Conservation (phyloP, 1,140 invertebrate genomes). For the Drosophila pseudoananassae region DNA sequence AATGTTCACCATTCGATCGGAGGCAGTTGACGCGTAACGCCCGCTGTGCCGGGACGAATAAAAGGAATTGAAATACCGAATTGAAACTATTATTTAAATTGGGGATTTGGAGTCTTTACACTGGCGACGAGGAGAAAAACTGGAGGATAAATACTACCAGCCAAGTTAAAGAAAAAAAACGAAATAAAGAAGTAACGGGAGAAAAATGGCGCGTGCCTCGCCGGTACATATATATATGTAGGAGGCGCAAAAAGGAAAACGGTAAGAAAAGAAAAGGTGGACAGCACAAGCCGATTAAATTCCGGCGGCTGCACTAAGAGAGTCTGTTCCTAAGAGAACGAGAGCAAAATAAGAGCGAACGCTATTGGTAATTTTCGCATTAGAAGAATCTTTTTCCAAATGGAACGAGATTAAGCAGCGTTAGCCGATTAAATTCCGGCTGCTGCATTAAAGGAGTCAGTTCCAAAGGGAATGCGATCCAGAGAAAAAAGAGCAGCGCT, state of each 20-base stretch:
- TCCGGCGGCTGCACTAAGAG: too few relatives aligned
- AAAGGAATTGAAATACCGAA: too few relatives aligned
- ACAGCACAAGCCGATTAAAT: not conserved
- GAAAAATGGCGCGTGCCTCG: not conserved
- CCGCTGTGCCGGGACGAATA: too few relatives aligned
- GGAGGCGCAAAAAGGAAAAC: not conserved
- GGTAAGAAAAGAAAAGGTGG: not conserved
- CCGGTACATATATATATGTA: not conserved
- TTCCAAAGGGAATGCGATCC: constrained; percentile 1
- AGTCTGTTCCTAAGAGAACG: too few relatives aligned
- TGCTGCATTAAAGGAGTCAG: not conserved
- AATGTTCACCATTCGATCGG: too few relatives aligned
- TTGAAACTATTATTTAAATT: too few relatives aligned
- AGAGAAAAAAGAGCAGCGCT: not conserved
- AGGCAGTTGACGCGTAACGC: too few relatives aligned
- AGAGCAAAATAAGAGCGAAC: not conserved
- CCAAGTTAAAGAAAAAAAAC: not conserved
- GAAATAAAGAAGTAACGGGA: not conserved
- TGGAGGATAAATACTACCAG: too few relatives aligned
- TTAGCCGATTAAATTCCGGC: not conserved
- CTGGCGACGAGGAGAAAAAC: too few relatives aligned
- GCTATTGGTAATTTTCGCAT: not conserved
- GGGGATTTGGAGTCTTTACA: too few relatives aligned
- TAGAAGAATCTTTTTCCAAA: not conserved
- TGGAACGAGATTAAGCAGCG: not conserved